Conservation (phyloP, 23 tunicate species). For the Clavelina lepadiformis region DNA sequence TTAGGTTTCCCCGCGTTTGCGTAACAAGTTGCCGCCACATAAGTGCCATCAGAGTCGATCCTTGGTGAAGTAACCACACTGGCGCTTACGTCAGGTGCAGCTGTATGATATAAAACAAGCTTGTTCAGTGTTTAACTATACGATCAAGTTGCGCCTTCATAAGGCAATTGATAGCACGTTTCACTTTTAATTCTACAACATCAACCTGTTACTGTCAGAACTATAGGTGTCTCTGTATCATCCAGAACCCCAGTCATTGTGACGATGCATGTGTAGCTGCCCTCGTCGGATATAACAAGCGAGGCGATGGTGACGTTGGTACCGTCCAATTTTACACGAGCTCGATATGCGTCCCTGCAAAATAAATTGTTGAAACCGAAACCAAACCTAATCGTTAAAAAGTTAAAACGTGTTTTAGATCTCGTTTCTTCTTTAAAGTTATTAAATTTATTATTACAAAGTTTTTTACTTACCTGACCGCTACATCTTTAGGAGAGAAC, state of each 20-base stretch:
- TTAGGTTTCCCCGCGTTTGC: slow-evolving; percentile 64
- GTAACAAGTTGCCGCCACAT: slow-evolving; percentile 59
- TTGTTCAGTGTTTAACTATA: too few relatives aligned
- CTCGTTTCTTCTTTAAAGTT: too few relatives aligned
- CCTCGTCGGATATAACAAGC: slow-evolving; percentile 30
- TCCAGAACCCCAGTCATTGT: slow-evolving; percentile 11
- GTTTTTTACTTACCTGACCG: too few relatives aligned
- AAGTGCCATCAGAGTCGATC: slow-evolving; percentile 26
- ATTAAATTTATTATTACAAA: too few relatives aligned
- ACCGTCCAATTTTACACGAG: slow-evolving; percentile 25
- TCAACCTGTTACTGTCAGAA: slow-evolving; percentile 38
- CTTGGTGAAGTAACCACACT: slow-evolving; percentile 3
- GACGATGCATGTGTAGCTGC: slow-evolving; percentile 37
- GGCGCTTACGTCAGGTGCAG: slow-evolving; percentile 38
- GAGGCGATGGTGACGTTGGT: slow-evolving; percentile 20
- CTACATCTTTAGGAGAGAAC: too few relatives aligned
- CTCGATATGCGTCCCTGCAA: slow-evolving; percentile 15
- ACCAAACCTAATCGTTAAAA: too few relatives aligned
- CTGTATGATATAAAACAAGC: slow-evolving; percentile 24
- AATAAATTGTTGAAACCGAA: too few relatives aligned
- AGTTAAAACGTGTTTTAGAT: too few relatives aligned
- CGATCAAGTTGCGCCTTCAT: too few relatives aligned
- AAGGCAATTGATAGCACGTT: too few relatives aligned
- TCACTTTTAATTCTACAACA: too few relatives aligned
- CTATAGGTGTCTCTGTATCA: neutral